These are phyloP conservation scores for Loriculus beryllinus DNA, from an alignment of 2,797 vertebrate species.

Conservation along the genomic window DNA sequence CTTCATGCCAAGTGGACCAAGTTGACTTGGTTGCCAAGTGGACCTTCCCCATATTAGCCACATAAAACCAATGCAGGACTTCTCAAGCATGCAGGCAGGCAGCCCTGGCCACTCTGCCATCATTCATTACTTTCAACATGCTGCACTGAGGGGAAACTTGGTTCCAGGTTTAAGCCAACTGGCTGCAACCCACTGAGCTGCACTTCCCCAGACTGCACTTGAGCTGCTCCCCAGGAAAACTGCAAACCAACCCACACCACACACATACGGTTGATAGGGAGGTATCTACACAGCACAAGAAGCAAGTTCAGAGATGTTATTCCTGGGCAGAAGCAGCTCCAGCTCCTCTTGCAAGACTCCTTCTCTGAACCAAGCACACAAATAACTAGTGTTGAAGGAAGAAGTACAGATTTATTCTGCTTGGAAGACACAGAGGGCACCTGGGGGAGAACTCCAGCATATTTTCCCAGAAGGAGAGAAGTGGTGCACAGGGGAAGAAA, in stretches of 20 bases:
- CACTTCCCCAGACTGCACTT: not conserved
- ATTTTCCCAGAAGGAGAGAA: not conserved
- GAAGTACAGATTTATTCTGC: constrained; percentile 21
- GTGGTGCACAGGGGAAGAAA: not conserved
- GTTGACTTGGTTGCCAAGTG: not conserved
- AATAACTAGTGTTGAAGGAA: not conserved
- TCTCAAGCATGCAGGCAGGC: not conserved
- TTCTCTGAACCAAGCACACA: constrained; percentile 2
- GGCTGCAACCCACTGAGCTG: not conserved
- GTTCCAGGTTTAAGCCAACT: not conserved
- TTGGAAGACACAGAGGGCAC: not conserved
- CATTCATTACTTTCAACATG: rapidly evolving
- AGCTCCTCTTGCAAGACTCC: not conserved
- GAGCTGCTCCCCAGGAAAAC: not conserved
- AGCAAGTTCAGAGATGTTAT: not conserved
- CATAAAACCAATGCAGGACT: not conserved
- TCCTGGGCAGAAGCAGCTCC: not conserved
- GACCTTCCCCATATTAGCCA: not conserved
- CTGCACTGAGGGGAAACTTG: rapidly evolving
- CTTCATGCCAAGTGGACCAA: no score
- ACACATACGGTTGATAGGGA: not conserved
- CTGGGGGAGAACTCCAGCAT: not conserved
- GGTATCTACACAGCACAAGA: not conserved
- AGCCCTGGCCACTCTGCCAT: not conserved
- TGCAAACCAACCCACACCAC: not conserved